Percentiles rank a stretch among this genome's conserved stretches.
phyloP scores from a whole-genome alignment of 1,140 invertebrate genomes.

The Heliconius hewitsoni region DNA sequence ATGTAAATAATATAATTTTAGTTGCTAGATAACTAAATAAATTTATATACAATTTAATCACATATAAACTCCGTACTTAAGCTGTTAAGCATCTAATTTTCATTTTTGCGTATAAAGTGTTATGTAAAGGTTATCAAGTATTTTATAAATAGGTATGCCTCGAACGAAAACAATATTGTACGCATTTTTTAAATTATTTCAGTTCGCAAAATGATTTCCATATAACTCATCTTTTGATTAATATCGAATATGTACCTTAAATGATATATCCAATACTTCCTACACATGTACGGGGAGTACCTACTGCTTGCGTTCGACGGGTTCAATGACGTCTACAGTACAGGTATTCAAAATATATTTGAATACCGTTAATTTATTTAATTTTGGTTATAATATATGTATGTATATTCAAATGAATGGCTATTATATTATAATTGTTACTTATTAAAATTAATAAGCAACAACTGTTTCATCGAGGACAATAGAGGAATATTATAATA shows the following conservation, averaged over 20 bases:
- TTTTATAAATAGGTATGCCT: not conserved
- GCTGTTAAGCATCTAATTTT: not conserved
- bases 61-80: not conserved
- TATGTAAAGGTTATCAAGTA: not conserved
- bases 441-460: too few species aligned
- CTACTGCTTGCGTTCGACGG: not conserved
- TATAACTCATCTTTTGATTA: constrained; percentile 17
- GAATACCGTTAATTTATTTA: not conserved
- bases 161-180: not conserved
- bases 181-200: not conserved
- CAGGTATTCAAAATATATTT: not conserved
- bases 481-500: too few species aligned
- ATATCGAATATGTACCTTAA: constrained; percentile 6
- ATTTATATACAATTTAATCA: not conserved
- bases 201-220: not conserved
- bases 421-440: too few species aligned
- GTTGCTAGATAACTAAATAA: not conserved
- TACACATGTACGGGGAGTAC: not conserved
- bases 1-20: too few species aligned
- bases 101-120: not conserved
- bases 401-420: too few species aligned
- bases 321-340: constrained; percentile 20
- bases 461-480: too few species aligned
- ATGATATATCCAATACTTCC: not conserved
- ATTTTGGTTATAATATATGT: too few species aligned